These are phyloP conservation scores for Cairina moschata DNA, from an alignment of 2,113 vertebrate species.

Conservation along the genomic window DNA sequence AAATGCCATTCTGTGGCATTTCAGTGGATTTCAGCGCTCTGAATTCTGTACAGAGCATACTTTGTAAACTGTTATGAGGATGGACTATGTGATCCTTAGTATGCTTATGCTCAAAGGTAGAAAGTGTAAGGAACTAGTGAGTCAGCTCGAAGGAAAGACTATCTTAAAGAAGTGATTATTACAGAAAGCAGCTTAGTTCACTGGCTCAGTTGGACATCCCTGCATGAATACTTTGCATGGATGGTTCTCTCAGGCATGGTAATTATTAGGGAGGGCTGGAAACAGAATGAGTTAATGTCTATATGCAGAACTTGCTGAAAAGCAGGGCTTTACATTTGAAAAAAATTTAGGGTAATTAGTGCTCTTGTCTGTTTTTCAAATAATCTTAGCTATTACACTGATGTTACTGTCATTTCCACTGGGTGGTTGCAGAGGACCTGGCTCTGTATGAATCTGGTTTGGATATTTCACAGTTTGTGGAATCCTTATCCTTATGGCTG, in stretches of 20 bases:
- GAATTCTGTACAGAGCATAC: background rate
- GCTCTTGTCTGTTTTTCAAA: background rate
- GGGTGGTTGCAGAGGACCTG: background rate
- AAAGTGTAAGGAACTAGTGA: background rate
- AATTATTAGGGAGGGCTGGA: background rate
- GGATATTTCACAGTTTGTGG: background rate
- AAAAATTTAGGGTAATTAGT: background rate
- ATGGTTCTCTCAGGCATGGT: background rate
- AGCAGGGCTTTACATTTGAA: background rate
- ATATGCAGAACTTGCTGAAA: background rate
- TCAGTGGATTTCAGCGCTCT: background rate
- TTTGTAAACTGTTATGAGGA: background rate
- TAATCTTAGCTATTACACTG: background rate
- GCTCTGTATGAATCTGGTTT: background rate
- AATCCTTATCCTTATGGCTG: background rate
- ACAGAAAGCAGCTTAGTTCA: background rate
- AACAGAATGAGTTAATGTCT: background rate
- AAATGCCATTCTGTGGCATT: background rate
- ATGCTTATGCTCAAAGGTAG: background rate
- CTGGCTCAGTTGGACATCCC: background rate
- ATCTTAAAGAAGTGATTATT: background rate
- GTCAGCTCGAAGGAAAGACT: background rate
- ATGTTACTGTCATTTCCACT: background rate
- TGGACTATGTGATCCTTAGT: background rate
- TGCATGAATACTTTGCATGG: background rate